Evolutionary conservation across 2,888 invertebrate genomes (phyloP).

Genomic region (Halictus quadricinctus): DNA sequence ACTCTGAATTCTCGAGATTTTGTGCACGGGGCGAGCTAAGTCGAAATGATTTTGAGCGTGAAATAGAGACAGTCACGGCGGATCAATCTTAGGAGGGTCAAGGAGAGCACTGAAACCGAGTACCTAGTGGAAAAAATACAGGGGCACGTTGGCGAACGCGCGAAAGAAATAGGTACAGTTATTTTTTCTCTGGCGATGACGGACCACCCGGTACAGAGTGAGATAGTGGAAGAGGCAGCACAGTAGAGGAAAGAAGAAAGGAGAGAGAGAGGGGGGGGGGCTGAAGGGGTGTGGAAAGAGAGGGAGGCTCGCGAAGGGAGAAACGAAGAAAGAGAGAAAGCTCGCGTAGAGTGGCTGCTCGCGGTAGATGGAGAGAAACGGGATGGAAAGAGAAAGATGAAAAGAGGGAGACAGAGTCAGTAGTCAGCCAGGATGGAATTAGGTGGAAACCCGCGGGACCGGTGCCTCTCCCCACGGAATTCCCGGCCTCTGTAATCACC

Average conservation of each 20-base stretch:
- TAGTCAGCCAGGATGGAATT: slow-evolving; percentile 81
- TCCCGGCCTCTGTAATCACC: slow-evolving; percentile 81
- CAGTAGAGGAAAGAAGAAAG: background rate
- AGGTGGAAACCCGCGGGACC: slow-evolving; percentile 80
- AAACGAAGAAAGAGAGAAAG: background rate
- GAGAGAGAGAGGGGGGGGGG: slow-evolving; percentile 25
- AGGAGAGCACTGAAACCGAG: slow-evolving; percentile 15
- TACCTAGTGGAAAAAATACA: background rate
- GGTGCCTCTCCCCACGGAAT: slow-evolving; percentile 76
- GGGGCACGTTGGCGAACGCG: background rate
- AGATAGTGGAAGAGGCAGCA: background rate
- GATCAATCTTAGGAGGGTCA: background rate
- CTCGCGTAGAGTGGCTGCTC: slow-evolving; percentile 24
- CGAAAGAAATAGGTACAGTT: background rate
- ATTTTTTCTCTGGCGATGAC: background rate
- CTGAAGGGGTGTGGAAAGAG: slow-evolving; percentile 26
- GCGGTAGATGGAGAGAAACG: slow-evolving; percentile 27
- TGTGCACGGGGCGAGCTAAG: background rate
- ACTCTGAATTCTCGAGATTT: background rate
- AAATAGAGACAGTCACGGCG: background rate
- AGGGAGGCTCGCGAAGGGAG: background rate
- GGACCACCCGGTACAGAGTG: background rate
- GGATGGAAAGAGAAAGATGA: slow-evolving; percentile 39
- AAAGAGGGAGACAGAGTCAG: slow-evolving; percentile 72
- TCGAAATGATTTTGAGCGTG: background rate